phyloP scores from a whole-genome alignment of 2,797 vertebrate genomes.

The Betta splendens region DNA sequence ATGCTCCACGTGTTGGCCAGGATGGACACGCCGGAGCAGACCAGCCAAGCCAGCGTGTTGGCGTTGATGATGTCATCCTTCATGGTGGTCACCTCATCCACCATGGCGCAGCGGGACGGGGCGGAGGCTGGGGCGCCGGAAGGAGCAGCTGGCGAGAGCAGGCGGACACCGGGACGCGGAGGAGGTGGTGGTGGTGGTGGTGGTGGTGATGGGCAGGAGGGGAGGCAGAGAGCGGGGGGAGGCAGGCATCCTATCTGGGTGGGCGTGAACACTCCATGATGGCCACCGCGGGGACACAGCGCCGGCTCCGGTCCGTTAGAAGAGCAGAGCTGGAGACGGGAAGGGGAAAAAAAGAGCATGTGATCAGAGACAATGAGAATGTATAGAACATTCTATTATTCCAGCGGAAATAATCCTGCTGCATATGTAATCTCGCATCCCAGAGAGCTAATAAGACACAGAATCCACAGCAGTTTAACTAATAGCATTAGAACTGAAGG shows the following conservation, averaged over 20 bases:
- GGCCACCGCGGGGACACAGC: constrained; percentile 35
- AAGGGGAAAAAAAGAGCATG: constrained; percentile 15
- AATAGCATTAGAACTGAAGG: constrained; percentile 18
- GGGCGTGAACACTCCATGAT: constrained; percentile 73
- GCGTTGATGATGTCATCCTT: constrained; percentile 88
- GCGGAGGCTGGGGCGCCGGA: constrained; percentile 55
- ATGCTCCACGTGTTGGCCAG: constrained; percentile 94
- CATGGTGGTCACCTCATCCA: constrained; percentile 89
- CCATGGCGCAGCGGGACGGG: constrained; percentile 80
- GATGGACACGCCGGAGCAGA: constrained; percentile 89
- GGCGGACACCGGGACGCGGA: constrained; percentile 70
- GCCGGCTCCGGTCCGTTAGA: constrained; percentile 36
- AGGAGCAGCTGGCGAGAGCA: constrained; percentile 64
- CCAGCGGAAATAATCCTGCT: constrained; percentile 37
- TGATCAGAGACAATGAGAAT: constrained; percentile 23
- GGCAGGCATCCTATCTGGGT: constrained; percentile 76
- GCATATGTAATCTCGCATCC: constrained; percentile 31
- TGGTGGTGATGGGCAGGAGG: constrained; percentile 74
- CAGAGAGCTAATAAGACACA: constrained; percentile 35
- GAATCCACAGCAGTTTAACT: constrained; percentile 39
- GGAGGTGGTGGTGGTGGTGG: constrained; percentile 70
- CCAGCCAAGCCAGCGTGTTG: constrained; percentile 93
- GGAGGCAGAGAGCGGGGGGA: constrained; percentile 57
- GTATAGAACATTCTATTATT: constrained; percentile 25
- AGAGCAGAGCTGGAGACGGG: constrained; percentile 21